Conservation (phyloP, 2,888 invertebrate genomes). For the Lasioglossum figueresi region DNA sequence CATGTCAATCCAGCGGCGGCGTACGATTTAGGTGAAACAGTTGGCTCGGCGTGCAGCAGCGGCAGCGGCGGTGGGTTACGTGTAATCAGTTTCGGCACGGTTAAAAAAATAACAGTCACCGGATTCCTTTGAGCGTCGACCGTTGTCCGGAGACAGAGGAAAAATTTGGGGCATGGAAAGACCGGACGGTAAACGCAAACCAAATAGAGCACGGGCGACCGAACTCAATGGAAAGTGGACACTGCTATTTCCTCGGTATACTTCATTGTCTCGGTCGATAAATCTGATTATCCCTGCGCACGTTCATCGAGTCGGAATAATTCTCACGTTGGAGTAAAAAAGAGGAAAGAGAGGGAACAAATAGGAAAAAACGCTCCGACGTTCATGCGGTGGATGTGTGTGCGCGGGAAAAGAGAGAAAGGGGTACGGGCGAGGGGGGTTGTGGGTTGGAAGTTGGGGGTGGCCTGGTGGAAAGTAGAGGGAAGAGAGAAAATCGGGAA, state of each 20-base stretch:
- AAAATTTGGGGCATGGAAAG: constrained; percentile 34
- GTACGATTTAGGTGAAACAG: not conserved
- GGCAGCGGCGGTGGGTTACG: not conserved
- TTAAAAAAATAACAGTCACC: constrained; percentile 14
- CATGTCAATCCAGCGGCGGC: not conserved
- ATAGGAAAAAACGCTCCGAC: constrained; percentile 4
- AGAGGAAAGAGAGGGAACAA: constrained; percentile 16
- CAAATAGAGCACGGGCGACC: constrained; percentile 36
- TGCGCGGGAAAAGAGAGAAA: not conserved
- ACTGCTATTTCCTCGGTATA: constrained; percentile 52
- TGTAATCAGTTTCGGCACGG: not conserved
- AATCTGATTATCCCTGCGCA: constrained; percentile 64
- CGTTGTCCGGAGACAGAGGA: constrained; percentile 25
- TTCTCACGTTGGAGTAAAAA: constrained; percentile 58
- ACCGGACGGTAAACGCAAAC: constrained; percentile 32
- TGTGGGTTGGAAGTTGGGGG: not conserved
- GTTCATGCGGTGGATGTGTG: not conserved
- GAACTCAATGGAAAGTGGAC: constrained; percentile 53
- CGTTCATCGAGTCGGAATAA: constrained; percentile 66
- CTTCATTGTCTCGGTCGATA: constrained; percentile 63
- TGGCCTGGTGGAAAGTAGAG: not conserved
- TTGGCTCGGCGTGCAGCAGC: not conserved
- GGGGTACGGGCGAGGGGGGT: not conserved
- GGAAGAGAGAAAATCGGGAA: constrained; percentile 50
- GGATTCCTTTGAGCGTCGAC: constrained; percentile 20